These are phyloP conservation scores for Exephanes ischioxanthus DNA, from an alignment of 2,888 invertebrate species.

Conservation along the genomic window DNA sequence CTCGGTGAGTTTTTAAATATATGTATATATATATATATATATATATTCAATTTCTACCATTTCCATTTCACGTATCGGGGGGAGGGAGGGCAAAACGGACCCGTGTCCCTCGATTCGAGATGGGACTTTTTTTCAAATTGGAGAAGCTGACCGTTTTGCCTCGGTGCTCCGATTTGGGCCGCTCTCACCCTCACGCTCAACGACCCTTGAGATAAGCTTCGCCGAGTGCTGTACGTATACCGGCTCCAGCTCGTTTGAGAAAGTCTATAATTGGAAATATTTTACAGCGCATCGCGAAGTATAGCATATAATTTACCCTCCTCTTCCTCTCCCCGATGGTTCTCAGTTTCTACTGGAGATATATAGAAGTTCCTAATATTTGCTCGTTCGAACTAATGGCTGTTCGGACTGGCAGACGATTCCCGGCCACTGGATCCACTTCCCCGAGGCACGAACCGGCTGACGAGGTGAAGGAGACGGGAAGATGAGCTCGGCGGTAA, in stretches of 20 bases:
- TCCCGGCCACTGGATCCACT: background rate
- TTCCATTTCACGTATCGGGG: background rate
- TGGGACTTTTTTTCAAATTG: no score
- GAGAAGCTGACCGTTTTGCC: no score
- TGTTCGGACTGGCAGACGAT: background rate
- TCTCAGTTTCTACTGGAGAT: background rate
- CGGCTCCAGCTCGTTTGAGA: slow-evolving; percentile 11
- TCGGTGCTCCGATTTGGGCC: no score
- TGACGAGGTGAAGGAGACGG: background rate
- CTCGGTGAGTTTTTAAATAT: background rate
- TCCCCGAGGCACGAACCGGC: background rate
- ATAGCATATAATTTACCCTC: background rate
- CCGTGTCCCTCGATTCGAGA: no score
- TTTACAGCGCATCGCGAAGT: slow-evolving; percentile 23
- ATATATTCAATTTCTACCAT: slow-evolving; percentile 1
- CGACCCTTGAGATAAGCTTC: slow-evolving; percentile 33
- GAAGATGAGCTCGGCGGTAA: background rate
- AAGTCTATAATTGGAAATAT: slow-evolving; percentile 49
- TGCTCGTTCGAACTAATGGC: slow-evolving; percentile 37
- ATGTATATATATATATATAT: background rate
- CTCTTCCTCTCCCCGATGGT: background rate
- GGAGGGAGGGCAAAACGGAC: no score
- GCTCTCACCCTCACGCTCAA: background rate
- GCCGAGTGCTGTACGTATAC: background rate
- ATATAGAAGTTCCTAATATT: slow-evolving; percentile 26